Evolutionary conservation across 2,113 vertebrate species (phyloP), one percentile per base, ranked within the genome.

Genomic region (Sula dactylatra): DNA sequence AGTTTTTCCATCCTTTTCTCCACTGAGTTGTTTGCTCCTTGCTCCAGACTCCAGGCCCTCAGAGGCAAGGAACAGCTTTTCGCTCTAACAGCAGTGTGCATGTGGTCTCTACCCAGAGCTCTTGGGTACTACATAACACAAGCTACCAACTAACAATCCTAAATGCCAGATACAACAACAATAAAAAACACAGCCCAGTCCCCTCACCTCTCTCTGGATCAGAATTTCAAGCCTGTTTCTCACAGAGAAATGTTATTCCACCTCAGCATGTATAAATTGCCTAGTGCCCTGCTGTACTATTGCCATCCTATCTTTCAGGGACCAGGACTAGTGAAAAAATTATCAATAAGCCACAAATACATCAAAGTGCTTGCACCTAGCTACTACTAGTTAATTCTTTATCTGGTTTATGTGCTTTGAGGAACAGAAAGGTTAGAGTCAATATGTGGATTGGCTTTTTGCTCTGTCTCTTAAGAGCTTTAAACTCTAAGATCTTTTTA

Each of bases 131-230:
- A 64, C 15, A 22, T 32, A 64, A 24, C 0, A 0, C 45, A 49
- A 72, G 40, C 25, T 62, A 34, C 52, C 26, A 58, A 36, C 7
- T 2, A 69, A 13, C 11, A 54, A 54, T 49, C 32, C 56, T 50
- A 66, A 80, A 50, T 56, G 64, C 29, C 61, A 77, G 45, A 24
- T 31, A 44, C 26, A 20, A 2, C 1, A 2, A 36, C 19, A 20
- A 12, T 3, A 34, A 52, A 16, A 88, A 82, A 36, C 40, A 55
- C 0, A 0, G 14, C 14, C 14, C 14, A 2, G 17, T 52, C 24
- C 24, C 16, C 34, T 82, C 66, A 58, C 8, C n/a, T 59, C 25
- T 58, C 36, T 19, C 55, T 76, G 32, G 25, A 93, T 69, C 27
- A 82, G 73, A 56, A 82, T 76, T 82, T 71, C 27, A 85, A 74